Evolutionary conservation across 2,797 vertebrate species (phyloP), one percentile per base, ranked within the genome.

Genomic region (Dicrostonyx torquatus): DNA sequence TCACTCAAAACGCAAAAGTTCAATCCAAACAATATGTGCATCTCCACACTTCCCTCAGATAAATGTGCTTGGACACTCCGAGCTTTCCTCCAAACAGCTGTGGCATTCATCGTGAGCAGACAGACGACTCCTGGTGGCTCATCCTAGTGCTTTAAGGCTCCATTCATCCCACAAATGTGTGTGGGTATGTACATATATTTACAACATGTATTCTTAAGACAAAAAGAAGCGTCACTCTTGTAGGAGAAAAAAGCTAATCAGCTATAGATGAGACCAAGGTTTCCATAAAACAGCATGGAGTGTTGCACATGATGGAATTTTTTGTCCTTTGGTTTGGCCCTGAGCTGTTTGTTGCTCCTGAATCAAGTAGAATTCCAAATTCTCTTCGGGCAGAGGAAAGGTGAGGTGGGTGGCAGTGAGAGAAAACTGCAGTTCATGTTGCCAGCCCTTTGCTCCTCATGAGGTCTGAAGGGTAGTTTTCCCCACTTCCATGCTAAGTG

Each of bases 321-420:
- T 95, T 97, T 77, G 37, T 96, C 95, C 97, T 97, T 93, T 98
- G 96, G 97, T 98, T 98, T 98, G 97, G 98, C 98, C 98, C 98
- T 98, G 98, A 98, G 98, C 98, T 98, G 94, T 98, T 96, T 97
- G 97, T 96, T 98, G 96, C 97, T 98, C 97, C 98, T 0, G 6
- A 87, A 96, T 97, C 98, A 97, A 97, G 97, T 84, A 95, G 97
- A 98, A 97, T 97, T 98, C 95, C 92, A 66, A 97, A 96, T 92
- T 95, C 82, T 97, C 97, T 45, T 97, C 90, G 10, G 93, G 96
- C 97, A 97, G 97, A 98, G 97, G 95, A 96, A 94, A 85, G 85
- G 75, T 73, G 53, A 77, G 43, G 80, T 34, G 55, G 93, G 94
- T 6, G 64, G 87, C 95, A 95, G 78, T 60, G 50, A 85, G 58